Percentiles rank a stretch among this genome's conserved stretches.
phyloP scores from a whole-genome alignment of 2,888 invertebrate genomes.

The Sarcophaga caerulescens region DNA sequence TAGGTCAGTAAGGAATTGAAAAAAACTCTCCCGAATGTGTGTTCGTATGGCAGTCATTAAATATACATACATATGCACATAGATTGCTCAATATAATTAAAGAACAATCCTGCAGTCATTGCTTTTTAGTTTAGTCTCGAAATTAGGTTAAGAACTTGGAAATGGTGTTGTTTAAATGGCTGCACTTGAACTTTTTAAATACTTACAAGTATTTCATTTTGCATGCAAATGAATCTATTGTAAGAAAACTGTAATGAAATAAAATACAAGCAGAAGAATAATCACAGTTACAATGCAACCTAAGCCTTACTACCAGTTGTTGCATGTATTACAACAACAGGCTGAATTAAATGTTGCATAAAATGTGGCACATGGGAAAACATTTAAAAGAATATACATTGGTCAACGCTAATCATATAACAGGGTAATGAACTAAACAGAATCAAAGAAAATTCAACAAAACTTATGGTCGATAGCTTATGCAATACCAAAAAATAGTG shows the following conservation, averaged over 20 bases:
- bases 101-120: no score
- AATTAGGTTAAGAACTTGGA: neutral
- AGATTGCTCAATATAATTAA: no score
- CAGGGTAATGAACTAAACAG: neutral
- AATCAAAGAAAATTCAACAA: no score
- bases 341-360: neutral
- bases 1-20: no score
- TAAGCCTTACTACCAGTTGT: neutral
- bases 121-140: no score
- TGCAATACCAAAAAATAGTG: neutral
- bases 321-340: neutral
- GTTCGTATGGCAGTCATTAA: no score
- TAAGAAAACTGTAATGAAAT: neutral
- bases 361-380: neutral
- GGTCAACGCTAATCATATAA: slow-evolving; percentile 3
- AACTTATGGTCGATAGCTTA: neutral
- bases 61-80: no score
- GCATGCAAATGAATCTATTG: neutral
- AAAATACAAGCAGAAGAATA: neutral
- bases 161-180: neutral
- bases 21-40: no score
- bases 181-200: neutral
- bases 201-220: neutral
- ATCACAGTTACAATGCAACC: neutral
- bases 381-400: neutral